phyloP scores from a whole-genome alignment of 2,113 vertebrate species.

The Dasyprocta punctata region DNA sequence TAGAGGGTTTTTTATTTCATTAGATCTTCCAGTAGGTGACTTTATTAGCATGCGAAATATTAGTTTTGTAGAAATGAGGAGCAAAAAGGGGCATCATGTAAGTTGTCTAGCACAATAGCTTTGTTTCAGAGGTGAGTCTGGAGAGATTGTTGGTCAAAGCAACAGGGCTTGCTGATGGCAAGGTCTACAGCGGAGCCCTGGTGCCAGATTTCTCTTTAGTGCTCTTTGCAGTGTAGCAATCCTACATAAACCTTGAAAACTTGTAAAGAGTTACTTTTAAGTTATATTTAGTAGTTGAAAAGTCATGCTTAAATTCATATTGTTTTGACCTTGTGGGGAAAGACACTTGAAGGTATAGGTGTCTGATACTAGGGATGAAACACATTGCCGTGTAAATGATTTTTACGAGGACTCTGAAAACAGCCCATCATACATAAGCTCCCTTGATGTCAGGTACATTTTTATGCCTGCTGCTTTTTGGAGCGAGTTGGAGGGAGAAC shows the following conservation, averaged over 20 bases:
- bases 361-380: neutral
- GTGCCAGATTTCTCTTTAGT: neutral
- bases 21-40: neutral
- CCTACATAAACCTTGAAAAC: neutral
- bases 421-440: neutral
- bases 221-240: neutral
- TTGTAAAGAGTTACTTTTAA: slow-evolving; percentile 13
- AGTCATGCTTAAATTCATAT: neutral
- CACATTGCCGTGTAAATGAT: neutral
- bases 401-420: neutral
- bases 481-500: neutral
- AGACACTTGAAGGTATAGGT: neutral
- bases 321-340: neutral
- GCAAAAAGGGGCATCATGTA: neutral
- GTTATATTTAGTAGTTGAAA: neutral
- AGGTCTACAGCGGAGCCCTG: neutral
- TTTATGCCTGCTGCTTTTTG: neutral
- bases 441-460: neutral
- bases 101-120: too few species aligned
- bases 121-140: neutral
- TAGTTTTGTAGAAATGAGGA: neutral
- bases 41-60: neutral
- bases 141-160: neutral
- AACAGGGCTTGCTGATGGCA: neutral
- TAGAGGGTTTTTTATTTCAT: neutral